Evolutionary conservation across 2,888 invertebrate species (phyloP), one percentile per base, ranked within the genome.

Genomic region (Cenopis cana): DNA sequence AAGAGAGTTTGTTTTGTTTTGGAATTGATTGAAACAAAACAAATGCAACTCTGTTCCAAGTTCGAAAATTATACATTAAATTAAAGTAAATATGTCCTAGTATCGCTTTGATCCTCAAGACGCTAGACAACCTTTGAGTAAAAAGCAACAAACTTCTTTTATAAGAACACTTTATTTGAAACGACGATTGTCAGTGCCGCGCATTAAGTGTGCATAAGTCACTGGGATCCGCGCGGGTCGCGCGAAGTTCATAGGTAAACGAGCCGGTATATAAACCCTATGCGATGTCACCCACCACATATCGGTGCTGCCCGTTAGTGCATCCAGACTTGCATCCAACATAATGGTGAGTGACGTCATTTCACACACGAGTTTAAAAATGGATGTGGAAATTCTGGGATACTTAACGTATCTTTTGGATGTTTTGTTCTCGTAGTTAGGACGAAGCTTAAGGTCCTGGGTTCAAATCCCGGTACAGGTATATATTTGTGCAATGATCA

Each of bases 181-280:
- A 8, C 14, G 46, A 41, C 41, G 46, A 46, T 46, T n/a, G 46
- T 46, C n/a, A 33, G 12, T 33, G n/a, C 33, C 18, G 36, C 52
- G 36, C 18, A 49, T 56, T 67, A 36, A 57, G 57, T 57, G 72
- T 74, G 75, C 85, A 85, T 86, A 85, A 78, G 81, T 84, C 81
- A 83, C 75, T 80, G 82, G 88, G 91, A 91, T 89, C 88, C 84
- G 82, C 85, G 76, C 81, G 80, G 89, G 90, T 89, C 89, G 88
- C 80, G 81, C 88, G 88, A 92, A 91, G 93, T 93, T 93, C 93
- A 93, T 89, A 93, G 92, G 93, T 93, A 93, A 93, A 88, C 85
- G 83, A 82, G 83, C 76, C 79, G 82, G 87, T 93, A 92, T 93
- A 93, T 93, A 93, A 93, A 88, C 88, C 82, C 83, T 84, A 83